These are phyloP conservation scores for Wasmannia auropunctata DNA, from an alignment of 1,140 invertebrate species.

Conservation along the genomic window DNA sequence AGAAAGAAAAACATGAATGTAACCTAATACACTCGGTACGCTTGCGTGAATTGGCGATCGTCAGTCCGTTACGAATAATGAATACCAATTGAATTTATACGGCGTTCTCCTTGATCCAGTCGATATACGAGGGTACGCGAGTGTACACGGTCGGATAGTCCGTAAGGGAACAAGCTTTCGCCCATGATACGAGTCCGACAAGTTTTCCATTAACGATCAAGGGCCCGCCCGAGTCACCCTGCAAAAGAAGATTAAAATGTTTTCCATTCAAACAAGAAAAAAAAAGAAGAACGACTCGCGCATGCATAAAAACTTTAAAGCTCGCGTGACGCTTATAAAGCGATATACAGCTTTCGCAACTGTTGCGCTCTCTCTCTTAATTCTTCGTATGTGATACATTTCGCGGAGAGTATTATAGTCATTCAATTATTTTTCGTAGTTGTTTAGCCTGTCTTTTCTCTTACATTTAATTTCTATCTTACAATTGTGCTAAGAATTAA, in stretches of 20 bases:
- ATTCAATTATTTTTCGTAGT: not conserved
- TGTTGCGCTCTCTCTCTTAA: slow-evolving; percentile 5
- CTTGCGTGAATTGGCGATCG: not conserved
- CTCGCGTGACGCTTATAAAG: slow-evolving; percentile 8
- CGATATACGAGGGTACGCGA: slow-evolving; percentile 70
- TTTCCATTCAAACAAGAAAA: slow-evolving; percentile 7
- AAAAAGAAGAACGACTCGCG: not conserved
- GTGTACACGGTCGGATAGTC: slow-evolving; percentile 81
- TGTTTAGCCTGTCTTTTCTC: not conserved
- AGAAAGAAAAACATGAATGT: not conserved
- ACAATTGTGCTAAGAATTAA: not conserved
- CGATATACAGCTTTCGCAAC: not conserved
- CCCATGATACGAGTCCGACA: slow-evolving; percentile 84
- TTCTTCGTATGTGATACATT: not conserved
- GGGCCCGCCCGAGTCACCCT: slow-evolving; percentile 86
- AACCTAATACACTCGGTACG: not conserved
- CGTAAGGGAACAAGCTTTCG: slow-evolving; percentile 78
- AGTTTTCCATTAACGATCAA: slow-evolving; percentile 81
- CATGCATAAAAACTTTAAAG: slow-evolving; percentile 10
- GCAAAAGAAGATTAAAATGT: slow-evolving; percentile 44
- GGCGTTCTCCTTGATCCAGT: slow-evolving; percentile 63
- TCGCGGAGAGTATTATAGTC: not conserved
- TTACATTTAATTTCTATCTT: not conserved
- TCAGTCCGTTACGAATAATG: not conserved
- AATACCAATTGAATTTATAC: slow-evolving; percentile 21